These are phyloP conservation scores for Petroica traversi DNA, from an alignment of 2,113 vertebrate species.

Conservation along the genomic window DNA sequence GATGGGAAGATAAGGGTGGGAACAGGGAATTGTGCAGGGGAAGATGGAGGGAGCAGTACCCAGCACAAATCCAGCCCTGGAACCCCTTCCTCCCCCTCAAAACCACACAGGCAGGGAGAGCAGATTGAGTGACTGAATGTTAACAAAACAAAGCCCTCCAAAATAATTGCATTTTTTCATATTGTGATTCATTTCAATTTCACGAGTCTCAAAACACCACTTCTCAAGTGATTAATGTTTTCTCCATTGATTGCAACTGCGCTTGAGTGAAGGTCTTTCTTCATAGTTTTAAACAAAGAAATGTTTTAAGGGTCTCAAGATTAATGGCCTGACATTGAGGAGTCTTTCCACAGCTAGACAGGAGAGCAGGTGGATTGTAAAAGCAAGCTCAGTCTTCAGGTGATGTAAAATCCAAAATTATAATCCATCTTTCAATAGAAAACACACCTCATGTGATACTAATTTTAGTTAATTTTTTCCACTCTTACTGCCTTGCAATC, in stretches of 20 bases:
- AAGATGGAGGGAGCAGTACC: neutral
- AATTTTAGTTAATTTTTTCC: neutral
- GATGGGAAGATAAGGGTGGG: neutral
- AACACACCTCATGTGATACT: neutral
- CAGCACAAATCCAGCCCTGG: neutral
- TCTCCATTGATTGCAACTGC: slow-evolving; percentile 71
- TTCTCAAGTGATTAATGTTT: slow-evolving; percentile 76
- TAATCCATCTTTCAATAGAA: neutral
- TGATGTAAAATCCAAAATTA: neutral
- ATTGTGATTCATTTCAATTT: slow-evolving; percentile 69
- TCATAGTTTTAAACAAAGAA: slow-evolving; percentile 18
- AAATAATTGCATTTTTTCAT: slow-evolving; percentile 74
- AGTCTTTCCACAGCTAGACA: neutral
- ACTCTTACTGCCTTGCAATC: neutral
- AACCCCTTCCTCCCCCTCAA: neutral
- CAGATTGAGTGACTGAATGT: slow-evolving; percentile 51
- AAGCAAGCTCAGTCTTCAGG: neutral
- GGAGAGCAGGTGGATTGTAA: neutral
- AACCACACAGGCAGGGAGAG: neutral
- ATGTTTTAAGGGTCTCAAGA: slow-evolving; percentile 4
- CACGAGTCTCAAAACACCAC: slow-evolving; percentile 65
- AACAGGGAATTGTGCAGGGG: neutral
- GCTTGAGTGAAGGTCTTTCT: slow-evolving; percentile 40
- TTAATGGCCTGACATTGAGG: neutral
- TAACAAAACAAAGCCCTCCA: slow-evolving; percentile 70